Evolutionary conservation across 2,113 vertebrate genomes (phyloP).

Genomic region (Hippocampus zosterae): DNA sequence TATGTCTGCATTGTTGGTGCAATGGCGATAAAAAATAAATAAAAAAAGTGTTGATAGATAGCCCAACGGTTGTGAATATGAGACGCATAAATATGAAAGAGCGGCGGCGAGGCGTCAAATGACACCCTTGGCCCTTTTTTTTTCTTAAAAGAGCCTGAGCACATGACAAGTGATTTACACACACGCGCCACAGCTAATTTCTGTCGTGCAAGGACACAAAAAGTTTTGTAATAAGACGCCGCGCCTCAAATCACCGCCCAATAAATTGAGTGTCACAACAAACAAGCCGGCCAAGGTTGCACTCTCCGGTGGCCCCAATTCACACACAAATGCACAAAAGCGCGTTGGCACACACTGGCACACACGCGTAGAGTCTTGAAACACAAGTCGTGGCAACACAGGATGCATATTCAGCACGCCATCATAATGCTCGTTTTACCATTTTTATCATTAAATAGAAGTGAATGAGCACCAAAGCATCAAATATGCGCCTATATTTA

Average conservation of each 20-base stretch:
- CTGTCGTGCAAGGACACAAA: conserved; percentile 76
- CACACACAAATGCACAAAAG: conserved; percentile 41
- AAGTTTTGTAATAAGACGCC: conserved; percentile 75
- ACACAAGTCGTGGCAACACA: conserved; percentile 33
- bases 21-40: conserved; percentile 77
- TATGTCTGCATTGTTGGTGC: conserved; percentile 90
- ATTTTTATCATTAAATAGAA: neutral
- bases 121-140: conserved; percentile 84
- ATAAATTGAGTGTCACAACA: conserved; percentile 69
- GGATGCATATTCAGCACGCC: conserved; percentile 2
- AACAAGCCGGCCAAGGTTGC: conserved; percentile 69
- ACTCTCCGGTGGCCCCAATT: conserved; percentile 58
- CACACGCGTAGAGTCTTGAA: conserved; percentile 17
- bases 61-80: conserved; percentile 92
- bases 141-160: conserved; percentile 88
- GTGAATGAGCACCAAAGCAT: neutral
- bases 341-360: neutral
- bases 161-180: conserved; percentile 89
- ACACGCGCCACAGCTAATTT: conserved; percentile 76
- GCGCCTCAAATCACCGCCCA: conserved; percentile 69
- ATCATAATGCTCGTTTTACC: neutral
- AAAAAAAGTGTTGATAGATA: conserved; percentile 89
- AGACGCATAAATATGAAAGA: conserved; percentile 98
- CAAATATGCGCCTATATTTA: neutral
- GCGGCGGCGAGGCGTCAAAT: conserved; percentile 76